Evolutionary conservation across 2,797 vertebrate species (phyloP).

Genomic region (Sardinella longiceps): DNA sequence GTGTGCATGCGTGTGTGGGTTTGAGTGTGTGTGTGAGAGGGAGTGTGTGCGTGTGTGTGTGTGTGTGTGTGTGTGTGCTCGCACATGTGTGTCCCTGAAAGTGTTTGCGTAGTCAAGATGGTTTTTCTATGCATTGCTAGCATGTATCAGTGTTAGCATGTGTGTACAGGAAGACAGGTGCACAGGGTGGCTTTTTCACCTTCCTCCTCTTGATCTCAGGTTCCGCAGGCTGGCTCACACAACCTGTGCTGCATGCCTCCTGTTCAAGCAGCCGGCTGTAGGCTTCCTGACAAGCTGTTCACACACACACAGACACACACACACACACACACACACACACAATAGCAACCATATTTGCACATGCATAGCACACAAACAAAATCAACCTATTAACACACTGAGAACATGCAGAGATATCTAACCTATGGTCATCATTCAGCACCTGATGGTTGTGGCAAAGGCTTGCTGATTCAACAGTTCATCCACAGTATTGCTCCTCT

Average conservation of each 20-base stretch:
- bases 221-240: conserved; percentile 84
- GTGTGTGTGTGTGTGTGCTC: background rate
- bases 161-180: background rate
- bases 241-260: conserved; percentile 86
- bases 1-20: background rate
- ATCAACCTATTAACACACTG: background rate
- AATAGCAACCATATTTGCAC: background rate
- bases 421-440: background rate
- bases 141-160: background rate
- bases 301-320: conserved; percentile 41
- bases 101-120: background rate
- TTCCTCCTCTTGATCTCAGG: conserved; percentile 83
- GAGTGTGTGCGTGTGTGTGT: background rate
- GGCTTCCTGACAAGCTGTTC: conserved; percentile 90
- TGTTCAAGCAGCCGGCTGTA: conserved; percentile 85
- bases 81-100: conserved; percentile 2
- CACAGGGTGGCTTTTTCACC: conserved; percentile 68
- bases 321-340: conserved; percentile 15
- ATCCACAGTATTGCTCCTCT: background rate
- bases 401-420: background rate
- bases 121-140: background rate
- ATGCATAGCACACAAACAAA: background rate
- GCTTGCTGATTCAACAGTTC: background rate
- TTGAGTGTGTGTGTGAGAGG: background rate
- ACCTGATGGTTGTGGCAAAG: background rate